Evolutionary conservation across 1,140 invertebrate species (phyloP).

Genomic region (Drosophila fuyamai): DNA sequence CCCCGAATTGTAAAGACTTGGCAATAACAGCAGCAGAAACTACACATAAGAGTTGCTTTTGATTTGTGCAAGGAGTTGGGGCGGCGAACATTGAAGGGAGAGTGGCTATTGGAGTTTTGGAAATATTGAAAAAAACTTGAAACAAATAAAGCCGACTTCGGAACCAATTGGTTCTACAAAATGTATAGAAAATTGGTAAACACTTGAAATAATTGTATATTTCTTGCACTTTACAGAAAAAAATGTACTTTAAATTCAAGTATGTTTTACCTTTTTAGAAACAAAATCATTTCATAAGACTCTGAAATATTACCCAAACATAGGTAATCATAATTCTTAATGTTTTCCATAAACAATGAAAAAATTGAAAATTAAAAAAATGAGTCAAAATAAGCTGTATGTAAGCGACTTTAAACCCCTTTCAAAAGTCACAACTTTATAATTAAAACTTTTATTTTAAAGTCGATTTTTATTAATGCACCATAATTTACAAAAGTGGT

Average conservation of each 20-base stretch:
- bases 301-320: too few relatives aligned
- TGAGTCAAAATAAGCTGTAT: not conserved
- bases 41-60: constrained; percentile 47
- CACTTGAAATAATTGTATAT: too few relatives aligned
- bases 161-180: not conserved
- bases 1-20: constrained; percentile 54
- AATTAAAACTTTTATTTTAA: constrained; percentile 20
- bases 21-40: constrained; percentile 26
- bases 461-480: constrained; percentile 29
- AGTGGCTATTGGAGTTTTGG: constrained; percentile 20
- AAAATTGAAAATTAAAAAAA: too few relatives aligned
- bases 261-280: too few relatives aligned
- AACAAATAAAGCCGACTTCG: not conserved
- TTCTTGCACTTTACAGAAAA: too few relatives aligned
- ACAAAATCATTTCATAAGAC: too few relatives aligned
- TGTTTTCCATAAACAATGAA: too few relatives aligned
- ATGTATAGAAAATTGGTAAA: too few relatives aligned
- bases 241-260: too few relatives aligned
- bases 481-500: constrained; percentile 20
- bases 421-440: constrained; percentile 14
- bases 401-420: not conserved
- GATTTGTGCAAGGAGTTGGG: constrained; percentile 36
- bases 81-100: constrained; percentile 1
- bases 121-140: not conserved
- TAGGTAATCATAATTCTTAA: too few relatives aligned